Conservation (phyloP, 92 coral and sea anemone species). For the Pocillopora meandrina region DNA sequence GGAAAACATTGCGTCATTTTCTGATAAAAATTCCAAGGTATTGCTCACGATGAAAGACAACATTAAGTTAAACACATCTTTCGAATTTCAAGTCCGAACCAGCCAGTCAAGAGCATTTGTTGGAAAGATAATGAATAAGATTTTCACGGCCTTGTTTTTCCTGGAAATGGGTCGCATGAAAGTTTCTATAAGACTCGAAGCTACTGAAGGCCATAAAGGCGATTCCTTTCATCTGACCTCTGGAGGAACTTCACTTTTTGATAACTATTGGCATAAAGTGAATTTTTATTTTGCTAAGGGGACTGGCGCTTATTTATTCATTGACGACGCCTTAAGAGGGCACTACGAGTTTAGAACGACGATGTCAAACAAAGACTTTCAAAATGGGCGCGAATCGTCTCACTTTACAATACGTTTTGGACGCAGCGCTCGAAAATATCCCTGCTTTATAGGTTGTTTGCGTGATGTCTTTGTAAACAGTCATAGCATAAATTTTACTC, state of each 20-base stretch:
- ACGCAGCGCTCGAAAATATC: slow-evolving; percentile 27
- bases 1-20: neutral
- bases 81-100: slow-evolving; percentile 31
- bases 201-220: neutral
- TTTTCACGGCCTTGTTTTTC: slow-evolving; percentile 19
- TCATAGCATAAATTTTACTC: slow-evolving; percentile 8
- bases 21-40: slow-evolving; percentile 23
- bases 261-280: slow-evolving; percentile 26
- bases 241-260: neutral
- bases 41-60: neutral
- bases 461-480: slow-evolving; percentile 33
- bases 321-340: slow-evolving; percentile 4
- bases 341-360: neutral
- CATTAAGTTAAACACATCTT: slow-evolving; percentile 5
- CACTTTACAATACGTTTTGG: slow-evolving; percentile 19
- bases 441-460: slow-evolving; percentile 26
- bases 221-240: neutral
- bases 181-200: neutral
- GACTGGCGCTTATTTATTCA: slow-evolving; percentile 4
- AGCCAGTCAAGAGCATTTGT: slow-evolving; percentile 11
- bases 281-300: neutral
- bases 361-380: neutral
- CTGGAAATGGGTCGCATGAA: slow-evolving; percentile 17
- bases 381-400: neutral
- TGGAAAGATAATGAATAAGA: slow-evolving; percentile 12